phyloP scores from a whole-genome alignment of 1,140 invertebrate genomes.

The Scylla paramamosain region DNA sequence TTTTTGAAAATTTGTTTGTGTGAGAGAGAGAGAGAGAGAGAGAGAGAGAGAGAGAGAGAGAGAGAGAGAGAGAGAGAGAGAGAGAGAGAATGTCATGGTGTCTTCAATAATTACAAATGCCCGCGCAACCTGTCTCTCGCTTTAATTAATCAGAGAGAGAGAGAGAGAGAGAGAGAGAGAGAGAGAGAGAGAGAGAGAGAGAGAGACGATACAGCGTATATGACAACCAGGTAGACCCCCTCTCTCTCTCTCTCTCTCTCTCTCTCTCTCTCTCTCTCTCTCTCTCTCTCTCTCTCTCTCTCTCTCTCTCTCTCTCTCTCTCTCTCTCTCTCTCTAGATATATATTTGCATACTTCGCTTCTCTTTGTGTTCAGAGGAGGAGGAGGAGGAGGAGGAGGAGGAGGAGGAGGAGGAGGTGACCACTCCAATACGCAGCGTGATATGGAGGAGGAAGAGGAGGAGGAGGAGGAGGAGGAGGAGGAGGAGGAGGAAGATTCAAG shows the following conservation, averaged over 20 bases:
- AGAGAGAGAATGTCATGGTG: background rate
- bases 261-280: background rate
- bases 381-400: too few relatives aligned
- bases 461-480: background rate
- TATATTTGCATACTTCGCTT: too few relatives aligned
- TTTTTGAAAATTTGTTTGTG: too few relatives aligned
- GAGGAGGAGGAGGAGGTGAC: too few relatives aligned
- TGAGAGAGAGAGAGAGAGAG: too few relatives aligned
- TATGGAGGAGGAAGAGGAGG: background rate
- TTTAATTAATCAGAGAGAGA: background rate
- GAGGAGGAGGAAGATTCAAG: background rate
- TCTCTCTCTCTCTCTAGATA: background rate
- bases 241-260: too few relatives aligned
- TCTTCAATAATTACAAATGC: background rate
- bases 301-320: background rate
- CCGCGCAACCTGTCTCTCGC: background rate
- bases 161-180: constrained; percentile 16
- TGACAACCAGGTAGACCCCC: too few relatives aligned
- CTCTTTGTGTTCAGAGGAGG: too few relatives aligned
- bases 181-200: background rate
- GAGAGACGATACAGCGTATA: background rate
- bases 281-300: background rate
- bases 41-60: background rate
- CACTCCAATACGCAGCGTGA: too few relatives aligned
- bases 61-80: background rate